These are phyloP conservation scores for Bedellia somnulentella DNA, from an alignment of 2,888 invertebrate species.

Conservation along the genomic window DNA sequence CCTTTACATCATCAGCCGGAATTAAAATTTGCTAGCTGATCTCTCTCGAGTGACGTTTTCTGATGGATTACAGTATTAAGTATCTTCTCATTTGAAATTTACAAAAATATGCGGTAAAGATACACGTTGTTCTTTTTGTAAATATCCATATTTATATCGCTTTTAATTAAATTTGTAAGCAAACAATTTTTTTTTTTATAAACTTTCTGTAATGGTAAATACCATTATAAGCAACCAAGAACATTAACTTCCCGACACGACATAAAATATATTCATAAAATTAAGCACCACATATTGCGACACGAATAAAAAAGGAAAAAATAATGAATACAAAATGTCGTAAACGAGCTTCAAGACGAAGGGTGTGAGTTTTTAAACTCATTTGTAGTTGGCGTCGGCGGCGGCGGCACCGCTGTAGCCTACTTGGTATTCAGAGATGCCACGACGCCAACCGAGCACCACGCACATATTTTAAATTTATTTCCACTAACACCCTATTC, in stretches of 20 bases:
- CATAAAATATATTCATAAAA: constrained; percentile 5
- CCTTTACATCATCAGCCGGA: constrained; percentile 49
- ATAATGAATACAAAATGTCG: constrained; percentile 38
- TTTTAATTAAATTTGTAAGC: too few species aligned
- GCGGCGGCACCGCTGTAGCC: constrained; percentile 11
- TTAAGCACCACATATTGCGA: constrained; percentile 21
- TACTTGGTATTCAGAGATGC: constrained; percentile 36
- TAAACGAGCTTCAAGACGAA: constrained; percentile 20
- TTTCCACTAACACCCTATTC: constrained; percentile 24
- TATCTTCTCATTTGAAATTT: constrained; percentile 18
- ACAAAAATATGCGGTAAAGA: too few species aligned
- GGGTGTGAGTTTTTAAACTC: constrained; percentile 27
- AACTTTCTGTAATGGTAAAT: too few species aligned
- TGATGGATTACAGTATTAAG: constrained; percentile 48
- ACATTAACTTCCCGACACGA: too few species aligned
- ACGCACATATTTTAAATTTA: constrained; percentile 52
- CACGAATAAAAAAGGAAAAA: constrained; percentile 15
- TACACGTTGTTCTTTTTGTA: too few species aligned
- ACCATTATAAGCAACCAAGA: too few species aligned
- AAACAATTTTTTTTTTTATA: too few species aligned
- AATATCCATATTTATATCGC: too few species aligned
- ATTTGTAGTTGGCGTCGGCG: constrained; percentile 25
- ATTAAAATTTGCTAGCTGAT: constrained; percentile 58
- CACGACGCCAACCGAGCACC: constrained; percentile 14
- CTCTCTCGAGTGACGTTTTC: constrained; percentile 34